Percentiles rank a stretch among this genome's conserved stretches.
These are phyloP conservation scores for Apis laboriosa DNA, from an alignment of 1,140 invertebrate genomes.

Conservation along the genomic window DNA sequence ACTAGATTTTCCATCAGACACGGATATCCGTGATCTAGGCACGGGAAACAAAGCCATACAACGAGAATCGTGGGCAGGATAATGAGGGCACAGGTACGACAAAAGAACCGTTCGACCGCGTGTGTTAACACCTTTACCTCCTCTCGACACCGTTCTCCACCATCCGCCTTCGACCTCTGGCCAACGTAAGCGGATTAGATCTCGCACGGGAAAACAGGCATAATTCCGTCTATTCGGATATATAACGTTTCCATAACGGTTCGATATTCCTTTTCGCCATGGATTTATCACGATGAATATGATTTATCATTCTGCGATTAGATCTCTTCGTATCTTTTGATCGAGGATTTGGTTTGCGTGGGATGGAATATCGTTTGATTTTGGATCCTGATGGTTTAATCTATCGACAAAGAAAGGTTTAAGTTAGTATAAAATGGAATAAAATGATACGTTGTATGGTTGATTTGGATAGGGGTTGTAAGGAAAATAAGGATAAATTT, in stretches of 20 bases:
- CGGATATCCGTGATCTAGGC: background rate
- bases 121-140: background rate
- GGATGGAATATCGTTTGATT: background rate
- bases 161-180: background rate
- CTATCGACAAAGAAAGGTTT: too few relatives aligned
- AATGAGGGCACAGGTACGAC: constrained; percentile 32
- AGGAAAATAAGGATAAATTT: too few relatives aligned
- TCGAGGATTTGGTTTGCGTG: background rate
- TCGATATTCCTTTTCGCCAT: background rate
- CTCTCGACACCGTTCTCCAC: background rate
- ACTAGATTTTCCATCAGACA: background rate
- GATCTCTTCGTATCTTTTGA: background rate
- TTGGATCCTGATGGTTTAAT: too few relatives aligned
- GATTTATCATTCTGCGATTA: background rate
- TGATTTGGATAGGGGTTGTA: too few relatives aligned
- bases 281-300: background rate
- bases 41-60: background rate
- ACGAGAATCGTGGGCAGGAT: constrained; percentile 19
- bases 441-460: too few relatives aligned
- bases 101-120: constrained; percentile 28
- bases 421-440: too few relatives aligned
- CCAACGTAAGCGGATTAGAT: constrained; percentile 26
- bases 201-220: constrained; percentile 12
- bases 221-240: constrained; percentile 18
- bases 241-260: background rate